Evolutionary conservation across 2,797 vertebrate genomes (phyloP).

Genomic region (Anisognathus igniventris): DNA sequence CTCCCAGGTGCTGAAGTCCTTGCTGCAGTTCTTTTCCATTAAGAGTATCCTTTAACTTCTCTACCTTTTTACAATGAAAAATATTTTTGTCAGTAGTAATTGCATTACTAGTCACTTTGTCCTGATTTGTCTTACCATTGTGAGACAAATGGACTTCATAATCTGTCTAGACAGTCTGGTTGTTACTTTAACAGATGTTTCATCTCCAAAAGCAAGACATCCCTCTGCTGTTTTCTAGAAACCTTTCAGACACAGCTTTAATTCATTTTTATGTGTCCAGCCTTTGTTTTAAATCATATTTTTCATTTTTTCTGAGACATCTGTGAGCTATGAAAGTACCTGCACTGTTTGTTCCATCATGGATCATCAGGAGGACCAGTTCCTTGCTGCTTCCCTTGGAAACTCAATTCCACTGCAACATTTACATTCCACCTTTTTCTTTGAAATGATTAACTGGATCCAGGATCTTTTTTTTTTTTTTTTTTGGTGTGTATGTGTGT

Average conservation of each 20-base stretch:
- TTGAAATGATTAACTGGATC: not conserved
- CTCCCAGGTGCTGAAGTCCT: not conserved
- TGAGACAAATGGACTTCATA: not conserved
- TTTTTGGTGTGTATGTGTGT: not conserved
- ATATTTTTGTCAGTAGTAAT: constrained; percentile 47
- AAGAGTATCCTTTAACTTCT: not conserved
- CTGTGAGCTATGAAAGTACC: not conserved
- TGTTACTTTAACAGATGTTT: constrained; percentile 52
- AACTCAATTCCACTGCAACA: not conserved
- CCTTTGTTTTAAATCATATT: constrained; percentile 25
- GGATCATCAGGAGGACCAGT: not conserved
- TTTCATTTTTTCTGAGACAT: not conserved
- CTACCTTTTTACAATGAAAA: not conserved
- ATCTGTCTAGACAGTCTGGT: constrained; percentile 23
- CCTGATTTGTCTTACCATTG: constrained; percentile 16
- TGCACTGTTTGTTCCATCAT: not conserved
- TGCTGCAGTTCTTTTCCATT: not conserved
- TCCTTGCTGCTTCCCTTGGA: not conserved
- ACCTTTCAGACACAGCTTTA: not conserved
- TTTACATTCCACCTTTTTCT: not conserved
- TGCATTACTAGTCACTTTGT: constrained; percentile 26
- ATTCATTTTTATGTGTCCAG: constrained; percentile 39
- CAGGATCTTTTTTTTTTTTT: not conserved
- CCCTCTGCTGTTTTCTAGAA: constrained; percentile 14
- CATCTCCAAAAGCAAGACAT: constrained; percentile 37